Percentiles rank a stretch among this genome's conserved stretches.
phyloP scores from a whole-genome alignment of 2,797 vertebrate genomes.

The Coracias cyanogaster region DNA sequence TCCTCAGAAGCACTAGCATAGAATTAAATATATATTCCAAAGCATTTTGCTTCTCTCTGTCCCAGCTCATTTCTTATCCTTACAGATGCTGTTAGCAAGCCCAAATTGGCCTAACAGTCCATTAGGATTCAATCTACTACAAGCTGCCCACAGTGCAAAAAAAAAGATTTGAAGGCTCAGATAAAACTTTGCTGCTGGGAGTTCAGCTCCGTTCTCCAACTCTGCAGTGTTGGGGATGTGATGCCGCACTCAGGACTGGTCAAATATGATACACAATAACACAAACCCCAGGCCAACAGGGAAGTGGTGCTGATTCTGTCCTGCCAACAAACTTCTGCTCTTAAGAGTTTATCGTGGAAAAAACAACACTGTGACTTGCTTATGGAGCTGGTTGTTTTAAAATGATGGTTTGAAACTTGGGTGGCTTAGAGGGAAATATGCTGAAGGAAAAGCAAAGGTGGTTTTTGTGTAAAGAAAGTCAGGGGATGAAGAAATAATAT shows the following conservation, averaged over 20 bases:
- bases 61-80: conserved; percentile 65
- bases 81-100: background rate
- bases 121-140: conserved; percentile 29
- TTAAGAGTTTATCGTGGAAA: conserved; percentile 36
- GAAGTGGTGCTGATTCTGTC: background rate
- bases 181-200: background rate
- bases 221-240: background rate
- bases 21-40: background rate
- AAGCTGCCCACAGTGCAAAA: background rate
- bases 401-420: conserved; percentile 55
- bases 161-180: conserved; percentile 48
- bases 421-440: conserved; percentile 8
- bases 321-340: background rate
- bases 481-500: conserved; percentile 29
- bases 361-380: conserved; percentile 34
- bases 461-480: conserved; percentile 14
- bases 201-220: background rate
- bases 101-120: conserved; percentile 48
- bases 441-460: conserved; percentile 46
- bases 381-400: conserved; percentile 18
- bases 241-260: background rate
- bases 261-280: background rate
- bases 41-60: conserved; percentile 58
- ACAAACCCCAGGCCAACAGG: conserved; percentile 31
- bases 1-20: conserved; percentile 13